These are phyloP conservation scores for Cepaea nemoralis DNA, from an alignment of 1,140 invertebrate species.

Conservation along the genomic window DNA sequence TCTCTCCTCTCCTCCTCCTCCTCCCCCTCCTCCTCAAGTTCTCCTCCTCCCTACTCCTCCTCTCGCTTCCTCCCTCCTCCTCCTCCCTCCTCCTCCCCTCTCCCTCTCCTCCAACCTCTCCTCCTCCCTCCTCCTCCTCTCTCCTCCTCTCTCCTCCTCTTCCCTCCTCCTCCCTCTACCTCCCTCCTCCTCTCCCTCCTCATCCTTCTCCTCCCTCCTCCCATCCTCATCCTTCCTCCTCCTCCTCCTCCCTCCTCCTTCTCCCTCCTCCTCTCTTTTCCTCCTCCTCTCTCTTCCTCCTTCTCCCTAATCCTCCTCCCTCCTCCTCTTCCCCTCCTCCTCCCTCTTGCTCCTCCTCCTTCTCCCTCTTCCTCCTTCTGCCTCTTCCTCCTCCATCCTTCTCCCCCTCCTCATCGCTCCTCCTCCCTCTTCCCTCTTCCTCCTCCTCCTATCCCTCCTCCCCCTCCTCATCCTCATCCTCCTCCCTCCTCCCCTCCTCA, in stretches of 20 bases:
- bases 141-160: neutral
- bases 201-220: neutral
- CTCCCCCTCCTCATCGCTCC: neutral
- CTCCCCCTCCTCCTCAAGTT: neutral
- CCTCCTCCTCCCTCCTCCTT: too few species aligned
- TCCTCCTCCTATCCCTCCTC: neutral
- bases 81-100: neutral
- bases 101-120: neutral
- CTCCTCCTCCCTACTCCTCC: neutral
- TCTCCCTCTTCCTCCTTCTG: neutral
- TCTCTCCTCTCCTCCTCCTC: neutral
- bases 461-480: neutral
- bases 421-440: neutral
- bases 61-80: neutral
- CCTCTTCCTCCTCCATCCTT: neutral
- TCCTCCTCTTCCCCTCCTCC: conserved; percentile 5
- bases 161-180: neutral
- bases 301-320: neutral
- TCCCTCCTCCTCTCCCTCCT: neutral
- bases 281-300: neutral
- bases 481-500: neutral
- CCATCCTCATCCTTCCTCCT: neutral
- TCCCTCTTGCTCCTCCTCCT: neutral
- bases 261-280: neutral
- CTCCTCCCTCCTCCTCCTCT: neutral